phyloP scores from a whole-genome alignment of 1,140 invertebrate species.

The Camponotus floridanus region DNA sequence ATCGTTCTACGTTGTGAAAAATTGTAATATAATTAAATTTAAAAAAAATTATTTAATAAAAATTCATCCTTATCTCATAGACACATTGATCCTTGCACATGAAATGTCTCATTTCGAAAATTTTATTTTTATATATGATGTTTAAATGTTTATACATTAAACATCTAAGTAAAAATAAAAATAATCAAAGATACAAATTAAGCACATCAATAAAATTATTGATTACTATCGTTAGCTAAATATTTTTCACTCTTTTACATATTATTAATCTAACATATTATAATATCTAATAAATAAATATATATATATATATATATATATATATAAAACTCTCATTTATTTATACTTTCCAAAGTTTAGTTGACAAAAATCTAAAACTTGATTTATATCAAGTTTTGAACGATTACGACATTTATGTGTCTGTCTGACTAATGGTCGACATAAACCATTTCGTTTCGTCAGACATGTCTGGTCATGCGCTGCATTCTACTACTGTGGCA shows the following conservation, averaged over 20 bases:
- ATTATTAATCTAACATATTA: not conserved
- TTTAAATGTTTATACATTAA: not conserved
- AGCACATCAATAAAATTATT: not conserved
- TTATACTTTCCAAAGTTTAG: no score
- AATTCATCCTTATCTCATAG: not conserved
- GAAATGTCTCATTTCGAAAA: not conserved
- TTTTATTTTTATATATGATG: not conserved
- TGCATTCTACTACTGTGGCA: constrained; percentile 36
- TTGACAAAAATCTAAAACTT: constrained; percentile 1
- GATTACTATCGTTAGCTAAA: not conserved
- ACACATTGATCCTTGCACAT: not conserved
- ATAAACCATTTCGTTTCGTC: constrained; percentile 68
- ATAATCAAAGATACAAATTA: not conserved
- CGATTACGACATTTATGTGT: constrained; percentile 31
- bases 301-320: no score
- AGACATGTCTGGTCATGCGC: constrained; percentile 26
- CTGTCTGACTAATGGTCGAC: constrained; percentile 68
- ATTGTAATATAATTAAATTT: not conserved
- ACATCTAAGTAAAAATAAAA: not conserved
- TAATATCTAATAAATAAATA: no score
- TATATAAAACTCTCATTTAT: not conserved
- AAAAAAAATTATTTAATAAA: not conserved
- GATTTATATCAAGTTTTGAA: not conserved
- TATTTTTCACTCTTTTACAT: not conserved
- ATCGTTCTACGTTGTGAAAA: not conserved